A percentile compares a stretch with the other conserved stretches of the same genome.
Evolutionary conservation across 2,888 invertebrate species (phyloP).

Genomic region (Tachina fera): DNA sequence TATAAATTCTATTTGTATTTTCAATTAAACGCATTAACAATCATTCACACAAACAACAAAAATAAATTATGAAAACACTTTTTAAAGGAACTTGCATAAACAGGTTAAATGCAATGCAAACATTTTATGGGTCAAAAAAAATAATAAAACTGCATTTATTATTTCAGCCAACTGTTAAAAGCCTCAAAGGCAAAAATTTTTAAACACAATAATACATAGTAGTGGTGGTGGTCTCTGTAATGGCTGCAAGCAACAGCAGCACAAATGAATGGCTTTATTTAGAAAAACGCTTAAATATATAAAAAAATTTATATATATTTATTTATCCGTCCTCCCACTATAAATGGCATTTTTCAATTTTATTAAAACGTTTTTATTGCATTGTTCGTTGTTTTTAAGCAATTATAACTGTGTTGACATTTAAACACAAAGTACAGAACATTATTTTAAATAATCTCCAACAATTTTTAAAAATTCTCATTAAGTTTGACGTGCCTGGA

Average conservation of each 20-base stretch:
- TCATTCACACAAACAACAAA: neutral
- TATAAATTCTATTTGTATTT: neutral
- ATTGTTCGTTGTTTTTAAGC: neutral
- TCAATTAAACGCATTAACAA: slow-evolving; percentile 13
- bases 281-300: neutral
- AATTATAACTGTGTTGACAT: slow-evolving; percentile 22
- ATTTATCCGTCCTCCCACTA: slow-evolving; percentile 33
- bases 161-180: slow-evolving; percentile 37
- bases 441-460: slow-evolving; percentile 17
- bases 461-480: slow-evolving; percentile 26
- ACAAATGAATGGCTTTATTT: slow-evolving; percentile 19
- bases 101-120: slow-evolving; percentile 41
- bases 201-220: slow-evolving; percentile 17
- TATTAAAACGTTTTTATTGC: neutral
- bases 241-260: slow-evolving; percentile 8
- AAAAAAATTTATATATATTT: neutral
- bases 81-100: slow-evolving; percentile 1
- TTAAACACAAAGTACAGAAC: neutral
- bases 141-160: slow-evolving; percentile 46
- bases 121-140: slow-evolving; percentile 49
- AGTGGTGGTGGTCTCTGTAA: slow-evolving; percentile 14
- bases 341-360: slow-evolving; percentile 42
- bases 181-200: slow-evolving; percentile 35
- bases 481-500: slow-evolving; percentile 36
- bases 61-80: neutral